phyloP scores from a whole-genome alignment of 2,797 vertebrate genomes.

The Pelodytes ibericus region DNA sequence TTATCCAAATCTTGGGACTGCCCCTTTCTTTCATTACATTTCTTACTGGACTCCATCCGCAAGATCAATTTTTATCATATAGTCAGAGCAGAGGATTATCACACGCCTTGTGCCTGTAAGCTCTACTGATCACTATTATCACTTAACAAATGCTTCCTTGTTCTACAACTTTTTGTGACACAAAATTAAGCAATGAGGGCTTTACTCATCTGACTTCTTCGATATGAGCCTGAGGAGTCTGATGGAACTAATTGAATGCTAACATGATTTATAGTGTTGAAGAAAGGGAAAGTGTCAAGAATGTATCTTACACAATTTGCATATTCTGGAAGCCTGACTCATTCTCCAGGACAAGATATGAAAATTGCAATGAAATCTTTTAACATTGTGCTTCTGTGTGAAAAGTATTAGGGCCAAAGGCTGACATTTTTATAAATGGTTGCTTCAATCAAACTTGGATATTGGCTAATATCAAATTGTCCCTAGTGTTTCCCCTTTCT shows the following conservation, averaged over 20 bases:
- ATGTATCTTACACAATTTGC: background rate
- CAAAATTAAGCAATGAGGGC: conserved; percentile 20
- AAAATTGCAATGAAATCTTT: too few species aligned
- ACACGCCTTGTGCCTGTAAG: background rate
- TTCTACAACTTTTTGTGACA: conserved; percentile 23
- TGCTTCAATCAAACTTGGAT: too few species aligned
- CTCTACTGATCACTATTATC: conserved; percentile 1
- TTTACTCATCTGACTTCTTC: conserved; percentile 28
- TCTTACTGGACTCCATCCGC: too few species aligned
- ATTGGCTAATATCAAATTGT: too few species aligned
- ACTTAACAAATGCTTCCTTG: conserved; percentile 11
- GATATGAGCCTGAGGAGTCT: conserved; percentile 16
- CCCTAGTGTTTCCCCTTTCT: too few species aligned
- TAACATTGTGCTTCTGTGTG: too few species aligned
- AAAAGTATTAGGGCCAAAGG: too few species aligned
- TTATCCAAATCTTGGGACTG: too few species aligned
- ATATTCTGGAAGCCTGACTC: background rate
- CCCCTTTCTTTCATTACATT: too few species aligned
- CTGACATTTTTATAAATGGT: too few species aligned
- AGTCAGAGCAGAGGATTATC: background rate
- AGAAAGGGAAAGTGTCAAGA: background rate
- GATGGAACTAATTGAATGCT: background rate
- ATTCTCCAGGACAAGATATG: background rate
- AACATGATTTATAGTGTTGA: background rate
- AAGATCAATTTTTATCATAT: too few species aligned